Base-by-base conservation (phyloP, 2,888 invertebrate species). In the Platerodrilus igneus region DNA sequence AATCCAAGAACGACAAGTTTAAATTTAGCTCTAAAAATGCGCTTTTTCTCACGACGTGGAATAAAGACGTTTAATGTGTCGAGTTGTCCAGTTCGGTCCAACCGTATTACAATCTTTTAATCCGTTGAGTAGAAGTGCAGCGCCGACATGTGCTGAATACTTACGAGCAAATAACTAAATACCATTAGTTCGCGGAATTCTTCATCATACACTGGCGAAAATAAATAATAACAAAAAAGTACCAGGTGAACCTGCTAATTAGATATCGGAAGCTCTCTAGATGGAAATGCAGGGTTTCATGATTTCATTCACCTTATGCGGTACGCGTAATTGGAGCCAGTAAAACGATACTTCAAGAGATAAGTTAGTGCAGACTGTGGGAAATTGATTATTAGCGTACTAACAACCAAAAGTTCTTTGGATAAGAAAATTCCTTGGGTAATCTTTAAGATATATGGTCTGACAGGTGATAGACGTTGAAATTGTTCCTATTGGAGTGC, bases 241-340 rank as follows among this genome's bases (percentile, higher is more conserved):
- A n/a, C n/a, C n/a, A n/a, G n/a, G n/a, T n/a, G n/a, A n/a, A n/a
- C 16, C 54, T 53, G 53, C 63, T 64, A 64, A 65, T 65, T 65
- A 63, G 59, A 59, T 60, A 62, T 64, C 59, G 62, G 61, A 60
- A 51, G 55, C 56, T 51, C 61, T 59, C 47, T 52, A 56, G 46
- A 48, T 46, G 43, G 45, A 48, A 46, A 38, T 41, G 50, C 52
- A 55, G 58, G 57, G 56, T 63, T 63, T 60, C 63, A 63, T 61
- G 64, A 66, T 66, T 67, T 67, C 66, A 65, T 67, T 66, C 66
- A 64, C 65, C 66, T 65, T 67, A 67, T 64, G 65, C 60, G 64
- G 64, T 55, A 59, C 58, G 60, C 62, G 66, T 67, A 67, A 67
- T 67, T 67, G 66, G 66, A 65, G 62, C 59, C 64, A 60, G 61